These are phyloP conservation scores for Ernsta delagoae DNA, from an alignment of 2,888 invertebrate genomes.

Conservation along the genomic window DNA sequence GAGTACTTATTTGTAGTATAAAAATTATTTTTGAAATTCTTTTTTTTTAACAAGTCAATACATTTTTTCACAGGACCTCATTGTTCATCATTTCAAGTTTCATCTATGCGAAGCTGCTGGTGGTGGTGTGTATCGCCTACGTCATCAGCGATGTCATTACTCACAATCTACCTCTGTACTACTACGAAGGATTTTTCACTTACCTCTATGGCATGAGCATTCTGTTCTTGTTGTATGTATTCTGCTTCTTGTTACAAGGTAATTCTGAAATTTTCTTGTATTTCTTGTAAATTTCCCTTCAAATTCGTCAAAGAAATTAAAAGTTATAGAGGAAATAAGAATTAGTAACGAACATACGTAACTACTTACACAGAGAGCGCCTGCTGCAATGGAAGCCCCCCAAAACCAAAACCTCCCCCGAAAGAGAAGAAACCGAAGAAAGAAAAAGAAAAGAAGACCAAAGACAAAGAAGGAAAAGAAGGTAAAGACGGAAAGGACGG, in stretches of 20 bases:
- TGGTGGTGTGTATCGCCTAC: slow-evolving; percentile 97
- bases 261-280: slow-evolving; percentile 30
- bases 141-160: slow-evolving; percentile 98
- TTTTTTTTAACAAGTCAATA: too few species aligned
- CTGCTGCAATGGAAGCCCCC: slow-evolving; percentile 91
- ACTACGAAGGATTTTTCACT: slow-evolving; percentile 98
- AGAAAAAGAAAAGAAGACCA: slow-evolving; percentile 86
- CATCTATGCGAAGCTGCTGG: slow-evolving; percentile 97
- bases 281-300: not conserved
- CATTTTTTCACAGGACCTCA: slow-evolving; percentile 89
- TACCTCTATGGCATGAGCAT: slow-evolving; percentile 97
- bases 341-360: too few species aligned
- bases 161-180: slow-evolving; percentile 95
- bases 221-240: slow-evolving; percentile 96
- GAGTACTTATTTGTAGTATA: too few species aligned
- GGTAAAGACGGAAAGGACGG: slow-evolving; percentile 76
- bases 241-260: slow-evolving; percentile 96
- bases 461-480: slow-evolving; percentile 85
- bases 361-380: slow-evolving; percentile 88
- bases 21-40: too few species aligned
- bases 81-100: slow-evolving; percentile 98
- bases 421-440: slow-evolving; percentile 90
- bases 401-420: slow-evolving; percentile 86
- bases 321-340: too few species aligned
- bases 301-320: not conserved